Conservation (phyloP, 2,797 vertebrate genomes). For the Pipistrellus kuhlii region DNA sequence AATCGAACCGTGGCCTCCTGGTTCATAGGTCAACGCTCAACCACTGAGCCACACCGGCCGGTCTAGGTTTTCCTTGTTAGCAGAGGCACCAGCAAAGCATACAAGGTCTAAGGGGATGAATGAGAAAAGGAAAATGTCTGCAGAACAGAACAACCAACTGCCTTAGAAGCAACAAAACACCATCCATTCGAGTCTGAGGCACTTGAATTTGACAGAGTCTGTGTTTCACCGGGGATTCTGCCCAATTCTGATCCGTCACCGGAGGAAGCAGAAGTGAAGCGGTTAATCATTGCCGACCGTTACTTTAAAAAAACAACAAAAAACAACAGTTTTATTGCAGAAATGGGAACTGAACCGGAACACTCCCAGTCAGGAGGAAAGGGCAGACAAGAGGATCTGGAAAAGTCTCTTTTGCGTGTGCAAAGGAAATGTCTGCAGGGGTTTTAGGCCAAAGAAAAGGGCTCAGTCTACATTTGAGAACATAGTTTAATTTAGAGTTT, state of each 20-base stretch:
- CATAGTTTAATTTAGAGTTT: conserved; percentile 32
- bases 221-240: neutral
- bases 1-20: too few relatives aligned
- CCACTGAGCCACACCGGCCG: too few relatives aligned
- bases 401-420: conserved; percentile 33
- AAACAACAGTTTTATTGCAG: conserved; percentile 56
- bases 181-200: neutral
- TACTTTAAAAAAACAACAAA: neutral
- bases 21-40: too few relatives aligned
- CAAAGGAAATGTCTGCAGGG: conserved; percentile 27
- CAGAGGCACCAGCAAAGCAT: neutral
- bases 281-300: conserved; percentile 65
- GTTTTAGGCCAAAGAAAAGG: conserved; percentile 57
- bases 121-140: neutral
- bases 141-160: neutral
- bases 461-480: conserved; percentile 49
- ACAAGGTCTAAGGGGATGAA: neutral
- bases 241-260: neutral
- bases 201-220: neutral
- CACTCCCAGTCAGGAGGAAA: conserved; percentile 49
- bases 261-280: conserved; percentile 9
- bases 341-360: conserved; percentile 46
- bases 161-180: neutral
- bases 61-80: conserved; percentile 29
- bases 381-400: conserved; percentile 14